Conservation (phyloP, 2,888 invertebrate genomes). For the Latheticus oryzae region DNA sequence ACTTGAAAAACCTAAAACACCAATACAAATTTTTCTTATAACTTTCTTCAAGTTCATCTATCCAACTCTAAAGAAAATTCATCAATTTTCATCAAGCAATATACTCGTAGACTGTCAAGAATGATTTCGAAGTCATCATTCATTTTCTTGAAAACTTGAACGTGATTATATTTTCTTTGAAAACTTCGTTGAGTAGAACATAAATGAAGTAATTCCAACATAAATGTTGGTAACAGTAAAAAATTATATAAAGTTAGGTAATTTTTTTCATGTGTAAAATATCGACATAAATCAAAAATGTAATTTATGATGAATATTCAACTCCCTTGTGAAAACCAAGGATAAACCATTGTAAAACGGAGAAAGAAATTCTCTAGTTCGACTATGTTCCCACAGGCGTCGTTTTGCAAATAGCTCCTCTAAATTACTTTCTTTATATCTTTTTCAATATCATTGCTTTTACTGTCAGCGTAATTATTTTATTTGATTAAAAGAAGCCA, state of each 20-base stretch:
- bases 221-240: constrained; percentile 1
- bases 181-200: too few relatives aligned
- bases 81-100: constrained; percentile 17
- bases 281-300: constrained; percentile 26
- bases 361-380: constrained; percentile 14
- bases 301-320: constrained; percentile 22
- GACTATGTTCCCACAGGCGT: constrained; percentile 16
- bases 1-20: too few relatives aligned
- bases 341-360: constrained; percentile 20
- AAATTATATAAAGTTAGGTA: constrained; percentile 9
- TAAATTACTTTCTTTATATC: constrained; percentile 22
- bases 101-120: constrained; percentile 5
- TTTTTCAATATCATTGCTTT: constrained; percentile 4
- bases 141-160: constrained; percentile 6
- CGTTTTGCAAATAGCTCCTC: constrained; percentile 16
- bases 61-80: constrained; percentile 10
- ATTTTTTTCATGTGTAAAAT: constrained; percentile 15
- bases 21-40: too few relatives aligned
- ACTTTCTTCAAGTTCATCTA: too few relatives aligned
- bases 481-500: too few relatives aligned
- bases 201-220: constrained; percentile 14
- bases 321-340: constrained; percentile 6
- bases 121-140: constrained; percentile 13
- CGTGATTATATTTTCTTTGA: too few relatives aligned
- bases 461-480: constrained; percentile 3